phyloP scores from a whole-genome alignment of 2,888 invertebrate species.

The Mantis religiosa region DNA sequence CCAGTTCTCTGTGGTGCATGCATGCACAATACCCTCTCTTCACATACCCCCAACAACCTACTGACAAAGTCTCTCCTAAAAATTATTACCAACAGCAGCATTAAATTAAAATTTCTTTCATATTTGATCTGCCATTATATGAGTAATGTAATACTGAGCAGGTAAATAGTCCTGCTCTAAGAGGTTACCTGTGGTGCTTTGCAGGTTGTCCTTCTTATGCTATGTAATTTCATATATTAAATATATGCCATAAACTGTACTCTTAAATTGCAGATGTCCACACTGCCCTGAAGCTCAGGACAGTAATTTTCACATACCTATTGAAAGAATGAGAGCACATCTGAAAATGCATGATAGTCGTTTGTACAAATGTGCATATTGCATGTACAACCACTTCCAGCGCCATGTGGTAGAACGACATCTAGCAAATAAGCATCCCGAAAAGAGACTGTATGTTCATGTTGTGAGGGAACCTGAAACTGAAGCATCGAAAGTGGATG shows the following conservation, averaged over 20 bases:
- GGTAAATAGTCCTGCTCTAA: too few species aligned
- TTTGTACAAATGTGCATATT: conserved; percentile 68
- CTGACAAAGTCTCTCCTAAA: too few species aligned
- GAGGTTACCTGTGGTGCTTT: too few species aligned
- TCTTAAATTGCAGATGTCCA: conserved; percentile 49
- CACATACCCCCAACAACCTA: too few species aligned
- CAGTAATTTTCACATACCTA: conserved; percentile 40
- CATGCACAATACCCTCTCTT: too few species aligned
- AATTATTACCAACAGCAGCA: too few species aligned
- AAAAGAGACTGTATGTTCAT: conserved; percentile 47
- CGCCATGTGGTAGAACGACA: conserved; percentile 62
- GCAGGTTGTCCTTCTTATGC: too few species aligned
- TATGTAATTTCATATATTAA: too few species aligned
- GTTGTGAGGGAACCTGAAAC: conserved; percentile 42
- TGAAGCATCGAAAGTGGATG: background rate
- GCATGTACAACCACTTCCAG: conserved; percentile 62
- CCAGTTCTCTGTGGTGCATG: too few species aligned
- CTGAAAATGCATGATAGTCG: conserved; percentile 69
- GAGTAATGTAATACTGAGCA: too few species aligned
- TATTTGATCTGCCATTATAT: too few species aligned
- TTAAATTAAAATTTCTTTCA: too few species aligned
- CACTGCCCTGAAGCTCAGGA: conserved; percentile 57
- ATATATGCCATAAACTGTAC: background rate
- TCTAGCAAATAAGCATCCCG: conserved; percentile 56
- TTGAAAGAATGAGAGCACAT: conserved; percentile 65